Evolutionary conservation across 2,797 vertebrate genomes (phyloP).

Genomic region (Silurus lanzhouensis): DNA sequence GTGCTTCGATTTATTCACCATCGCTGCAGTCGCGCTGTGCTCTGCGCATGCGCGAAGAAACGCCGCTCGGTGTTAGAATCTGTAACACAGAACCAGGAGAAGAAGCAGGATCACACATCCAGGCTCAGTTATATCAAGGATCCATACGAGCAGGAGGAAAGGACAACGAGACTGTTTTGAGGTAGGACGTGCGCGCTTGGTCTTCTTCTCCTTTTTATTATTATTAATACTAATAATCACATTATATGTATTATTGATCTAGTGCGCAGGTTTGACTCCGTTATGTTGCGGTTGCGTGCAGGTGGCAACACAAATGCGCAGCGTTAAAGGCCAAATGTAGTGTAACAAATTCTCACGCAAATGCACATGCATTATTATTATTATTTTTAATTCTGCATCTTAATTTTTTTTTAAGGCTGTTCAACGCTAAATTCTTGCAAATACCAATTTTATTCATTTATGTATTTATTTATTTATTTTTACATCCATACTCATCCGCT

Average conservation of each 20-base stretch:
- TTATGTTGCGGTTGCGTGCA: neutral
- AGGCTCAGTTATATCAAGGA: neutral
- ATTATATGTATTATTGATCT: neutral
- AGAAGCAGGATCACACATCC: slow-evolving; percentile 11
- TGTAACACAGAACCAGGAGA: neutral
- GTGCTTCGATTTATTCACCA: neutral
- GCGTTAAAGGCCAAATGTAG: neutral
- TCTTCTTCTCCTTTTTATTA: neutral
- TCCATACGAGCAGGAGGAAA: neutral
- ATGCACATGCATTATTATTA: neutral
- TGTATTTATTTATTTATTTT: slow-evolving; percentile 41
- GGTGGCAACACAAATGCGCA: slow-evolving; percentile 35
- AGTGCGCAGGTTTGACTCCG: neutral
- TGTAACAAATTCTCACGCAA: neutral
- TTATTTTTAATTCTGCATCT: neutral
- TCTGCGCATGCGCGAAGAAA: slow-evolving; percentile 18
- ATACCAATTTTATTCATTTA: neutral
- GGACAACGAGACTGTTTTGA: neutral
- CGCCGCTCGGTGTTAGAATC: slow-evolving; percentile 8
- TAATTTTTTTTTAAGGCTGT: neutral
- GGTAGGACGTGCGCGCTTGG: slow-evolving; percentile 11
- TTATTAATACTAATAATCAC: too few relatives aligned
- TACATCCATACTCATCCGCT: neutral
- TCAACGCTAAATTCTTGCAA: neutral
- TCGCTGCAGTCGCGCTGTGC: slow-evolving; percentile 18